phyloP scores from a whole-genome alignment of 2,113 vertebrate species.

The Cavia aperea region DNA sequence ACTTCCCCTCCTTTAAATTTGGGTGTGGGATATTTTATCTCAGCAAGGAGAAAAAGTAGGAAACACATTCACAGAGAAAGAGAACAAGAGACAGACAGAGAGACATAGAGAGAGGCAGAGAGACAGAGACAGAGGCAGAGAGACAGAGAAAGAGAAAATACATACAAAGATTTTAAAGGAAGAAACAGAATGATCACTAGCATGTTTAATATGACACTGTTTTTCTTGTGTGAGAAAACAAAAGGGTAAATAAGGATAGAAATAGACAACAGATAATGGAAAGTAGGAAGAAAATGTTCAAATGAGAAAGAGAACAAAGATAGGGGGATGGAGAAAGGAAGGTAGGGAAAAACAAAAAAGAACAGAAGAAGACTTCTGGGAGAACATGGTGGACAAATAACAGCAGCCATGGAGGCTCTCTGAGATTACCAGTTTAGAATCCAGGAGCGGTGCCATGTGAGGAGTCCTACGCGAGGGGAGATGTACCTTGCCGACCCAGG shows the following conservation, averaged over 20 bases:
- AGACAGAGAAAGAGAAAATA: neutral
- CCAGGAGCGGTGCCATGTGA: too few species aligned
- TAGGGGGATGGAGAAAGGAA: neutral
- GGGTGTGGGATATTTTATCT: neutral
- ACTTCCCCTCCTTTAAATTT: neutral
- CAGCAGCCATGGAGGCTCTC: too few species aligned
- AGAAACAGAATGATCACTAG: neutral
- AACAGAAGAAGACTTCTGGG: neutral
- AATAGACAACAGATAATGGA: neutral
- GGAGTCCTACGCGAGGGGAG: too few species aligned
- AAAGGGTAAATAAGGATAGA: neutral
- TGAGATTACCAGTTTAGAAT: too few species aligned
- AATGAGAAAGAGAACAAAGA: neutral
- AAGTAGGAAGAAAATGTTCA: neutral
- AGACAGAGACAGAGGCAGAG: neutral
- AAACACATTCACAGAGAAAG: neutral
- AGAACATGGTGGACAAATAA: too few species aligned
- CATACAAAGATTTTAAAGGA: neutral
- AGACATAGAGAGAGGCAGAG: neutral
- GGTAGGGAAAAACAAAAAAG: neutral
- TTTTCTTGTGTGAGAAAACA: neutral
- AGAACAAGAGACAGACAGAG: neutral
- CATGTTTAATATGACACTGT: neutral
- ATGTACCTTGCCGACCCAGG: too few species aligned
- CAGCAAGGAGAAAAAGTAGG: neutral